A percentile compares a stretch with the other conserved stretches of the same genome.
phyloP scores from a whole-genome alignment of 2,888 invertebrate genomes.

The Stomorhina lunata region DNA sequence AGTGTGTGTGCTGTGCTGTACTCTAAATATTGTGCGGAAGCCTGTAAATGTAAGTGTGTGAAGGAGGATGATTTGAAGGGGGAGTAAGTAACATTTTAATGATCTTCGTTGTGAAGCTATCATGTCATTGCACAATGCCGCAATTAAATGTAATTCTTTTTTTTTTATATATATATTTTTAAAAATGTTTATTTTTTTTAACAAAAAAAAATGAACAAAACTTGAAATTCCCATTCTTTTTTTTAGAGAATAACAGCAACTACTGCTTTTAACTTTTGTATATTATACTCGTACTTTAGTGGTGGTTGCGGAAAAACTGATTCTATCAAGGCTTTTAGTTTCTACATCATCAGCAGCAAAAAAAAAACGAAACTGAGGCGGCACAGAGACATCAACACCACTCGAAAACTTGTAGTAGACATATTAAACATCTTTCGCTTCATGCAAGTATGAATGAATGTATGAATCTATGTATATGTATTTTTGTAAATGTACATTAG shows the following conservation, averaged over 20 bases:
- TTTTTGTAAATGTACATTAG: too few relatives aligned
- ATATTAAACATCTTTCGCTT: neutral
- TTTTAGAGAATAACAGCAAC: conserved; percentile 43
- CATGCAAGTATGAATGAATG: too few relatives aligned
- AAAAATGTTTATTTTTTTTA: neutral
- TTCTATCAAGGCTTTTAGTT: neutral
- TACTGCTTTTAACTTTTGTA: conserved; percentile 46
- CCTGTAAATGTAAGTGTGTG: neutral
- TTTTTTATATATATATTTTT: conserved; percentile 5
- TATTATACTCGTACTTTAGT: neutral
- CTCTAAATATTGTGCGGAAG: neutral
- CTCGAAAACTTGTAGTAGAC: conserved; percentile 33
- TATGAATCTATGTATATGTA: too few relatives aligned
- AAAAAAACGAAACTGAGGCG: neutral
- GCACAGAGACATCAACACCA: conserved; percentile 20
- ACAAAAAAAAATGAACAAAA: conserved; percentile 2
- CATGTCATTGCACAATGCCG: conserved; percentile 66
- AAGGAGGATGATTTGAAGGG: neutral
- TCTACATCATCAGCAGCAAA: neutral
- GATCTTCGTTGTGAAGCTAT: conserved; percentile 63
- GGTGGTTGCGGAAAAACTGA: neutral
- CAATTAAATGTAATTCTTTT: conserved; percentile 60
- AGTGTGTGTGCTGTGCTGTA: conserved; percentile 5
- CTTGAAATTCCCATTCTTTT: conserved; percentile 33
- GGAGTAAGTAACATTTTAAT: conserved; percentile 59